Percentiles rank a stretch among this genome's conserved stretches.
phyloP scores from a whole-genome alignment of 2,888 invertebrate species.

The Xanthorhoe designata region DNA sequence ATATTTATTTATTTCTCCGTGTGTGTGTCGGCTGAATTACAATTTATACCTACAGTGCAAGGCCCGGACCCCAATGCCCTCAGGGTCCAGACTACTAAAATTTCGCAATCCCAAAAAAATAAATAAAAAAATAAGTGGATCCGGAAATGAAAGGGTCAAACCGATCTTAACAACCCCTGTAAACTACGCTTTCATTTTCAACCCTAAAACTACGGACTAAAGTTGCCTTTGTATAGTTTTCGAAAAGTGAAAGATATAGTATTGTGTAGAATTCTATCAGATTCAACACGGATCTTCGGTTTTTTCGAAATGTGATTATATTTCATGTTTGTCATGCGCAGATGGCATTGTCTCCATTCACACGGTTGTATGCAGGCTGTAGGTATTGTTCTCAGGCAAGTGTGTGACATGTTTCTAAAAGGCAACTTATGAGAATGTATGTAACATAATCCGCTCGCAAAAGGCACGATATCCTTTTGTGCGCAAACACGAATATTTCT shows the following conservation, averaged over 20 bases:
- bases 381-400: not conserved
- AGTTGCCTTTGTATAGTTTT: slow-evolving; percentile 3
- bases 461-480: slow-evolving; percentile 28
- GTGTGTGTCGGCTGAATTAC: not conserved
- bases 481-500: slow-evolving; percentile 13
- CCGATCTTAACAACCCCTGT: slow-evolving; percentile 50
- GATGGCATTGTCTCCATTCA: slow-evolving; percentile 30
- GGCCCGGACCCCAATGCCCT: slow-evolving; percentile 19
- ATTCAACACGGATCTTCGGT: slow-evolving; percentile 20
- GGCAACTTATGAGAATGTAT: slow-evolving; percentile 26
- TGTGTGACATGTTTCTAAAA: slow-evolving; percentile 20
- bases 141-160: slow-evolving; percentile 66
- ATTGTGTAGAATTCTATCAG: slow-evolving; percentile 21
- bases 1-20: not conserved
- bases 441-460: slow-evolving; percentile 29
- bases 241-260: slow-evolving; percentile 8
- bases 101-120: slow-evolving; percentile 56
- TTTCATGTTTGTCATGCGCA: slow-evolving; percentile 24
- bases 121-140: slow-evolving; percentile 60
- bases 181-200: not conserved
- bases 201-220: not conserved
- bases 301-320: slow-evolving; percentile 26
- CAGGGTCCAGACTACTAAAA: slow-evolving; percentile 33
- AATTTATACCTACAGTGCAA: not conserved
- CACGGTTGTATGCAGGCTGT: slow-evolving; percentile 11